Base-by-base conservation (phyloP, 2,888 invertebrate species). In the Onthophagus sagittarius region DNA sequence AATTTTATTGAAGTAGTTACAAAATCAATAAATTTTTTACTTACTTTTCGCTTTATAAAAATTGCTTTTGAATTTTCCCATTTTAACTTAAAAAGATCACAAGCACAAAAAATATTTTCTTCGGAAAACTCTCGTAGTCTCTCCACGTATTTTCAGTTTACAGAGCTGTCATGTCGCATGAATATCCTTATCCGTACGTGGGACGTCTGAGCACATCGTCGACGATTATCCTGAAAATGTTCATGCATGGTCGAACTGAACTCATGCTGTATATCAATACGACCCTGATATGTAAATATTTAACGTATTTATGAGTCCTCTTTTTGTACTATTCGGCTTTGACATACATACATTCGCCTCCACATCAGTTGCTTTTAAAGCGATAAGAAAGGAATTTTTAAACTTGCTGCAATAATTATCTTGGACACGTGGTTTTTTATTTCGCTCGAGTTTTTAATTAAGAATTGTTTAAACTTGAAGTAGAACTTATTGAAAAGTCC, bases 341-440 rank as follows among this genome's bases (percentile, higher is more conserved):
- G 67, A 67, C 67, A 67, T 67, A 67, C 67, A 67, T 67, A 23
- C n/a, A n/a, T n/a, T n/a, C n/a, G n/a, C n/a, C n/a, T 23, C 3
- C 23, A 23, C 23, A 23, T 23, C 23, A 23, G 2, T 23, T 23
- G 23, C 2, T 23, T 23, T 23, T 23, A 23, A 23, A 23, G 67
- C 67, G 67, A 67, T 67, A 67, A 31, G 67, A 67, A n/a, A 23
- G 32, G 67, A 32, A 32, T 31, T 15, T 23, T 31, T 31, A n/a
- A 23, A 15, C 2, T 64, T 23, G 23, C 13, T 23, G 67, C 67
- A n/a, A 23, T n/a, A 2, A 53, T 53, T 53, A 53, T 9, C 39
- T 53, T 2, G 39, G 23, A 15, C 5, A 5, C 67, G 15, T 23
- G 11, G 64, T 64, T 64, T 31, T 7, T 5, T 15, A 67, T 23